Conservation (phyloP, 2,113 vertebrate genomes). For the Brachypodius melanocephalos region DNA sequence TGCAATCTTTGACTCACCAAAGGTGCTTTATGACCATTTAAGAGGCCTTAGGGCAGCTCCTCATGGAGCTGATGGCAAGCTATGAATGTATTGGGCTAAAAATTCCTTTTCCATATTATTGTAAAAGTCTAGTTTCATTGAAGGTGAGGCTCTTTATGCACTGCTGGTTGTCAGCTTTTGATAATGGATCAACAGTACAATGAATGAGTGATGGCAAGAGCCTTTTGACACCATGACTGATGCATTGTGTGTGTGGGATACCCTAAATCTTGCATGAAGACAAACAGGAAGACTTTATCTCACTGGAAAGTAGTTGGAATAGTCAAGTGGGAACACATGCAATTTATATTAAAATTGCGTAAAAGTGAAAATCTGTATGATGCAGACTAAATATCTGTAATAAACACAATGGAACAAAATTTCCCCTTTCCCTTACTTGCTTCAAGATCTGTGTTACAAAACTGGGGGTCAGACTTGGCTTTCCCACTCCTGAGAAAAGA, state of each 20-base stretch:
- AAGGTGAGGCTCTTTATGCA: neutral
- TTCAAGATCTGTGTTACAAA: neutral
- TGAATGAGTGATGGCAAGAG: fast-evolving
- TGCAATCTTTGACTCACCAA: neutral
- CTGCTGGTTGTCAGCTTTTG: neutral
- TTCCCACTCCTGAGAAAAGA: neutral
- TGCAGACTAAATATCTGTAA: neutral
- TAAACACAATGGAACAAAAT: neutral
- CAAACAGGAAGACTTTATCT: neutral
- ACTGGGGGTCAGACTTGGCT: too few species aligned
- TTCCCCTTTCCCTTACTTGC: neutral
- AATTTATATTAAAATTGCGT: neutral
- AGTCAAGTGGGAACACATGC: neutral
- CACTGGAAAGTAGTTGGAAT: neutral
- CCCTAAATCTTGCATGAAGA: neutral
- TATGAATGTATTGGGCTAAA: neutral
- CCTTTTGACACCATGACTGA: neutral
- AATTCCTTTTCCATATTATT: neutral
- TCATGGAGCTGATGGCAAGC: neutral
- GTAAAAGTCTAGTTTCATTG: neutral
- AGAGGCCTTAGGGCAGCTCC: neutral
- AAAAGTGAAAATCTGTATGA: neutral
- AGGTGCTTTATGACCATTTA: neutral
- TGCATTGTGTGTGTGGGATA: neutral
- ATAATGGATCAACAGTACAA: neutral